A percentile compares a stretch with the other conserved stretches of the same genome.
Conservation (phyloP, 2,113 vertebrate genomes). For the Psettodes erumei region DNA sequence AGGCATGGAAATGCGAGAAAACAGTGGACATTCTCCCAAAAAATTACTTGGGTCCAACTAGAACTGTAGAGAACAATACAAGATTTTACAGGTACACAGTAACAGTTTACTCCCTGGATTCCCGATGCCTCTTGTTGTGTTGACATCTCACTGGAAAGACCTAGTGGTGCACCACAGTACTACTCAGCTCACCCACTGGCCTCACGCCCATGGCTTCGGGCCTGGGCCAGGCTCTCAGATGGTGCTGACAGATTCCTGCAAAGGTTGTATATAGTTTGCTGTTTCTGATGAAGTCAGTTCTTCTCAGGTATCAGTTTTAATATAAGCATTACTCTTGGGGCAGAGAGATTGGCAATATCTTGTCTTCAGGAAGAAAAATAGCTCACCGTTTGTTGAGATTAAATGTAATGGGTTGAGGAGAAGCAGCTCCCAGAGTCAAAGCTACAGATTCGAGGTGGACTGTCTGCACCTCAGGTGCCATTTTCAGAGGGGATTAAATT, state of each 20-base stretch:
- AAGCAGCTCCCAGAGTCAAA: conserved; percentile 46
- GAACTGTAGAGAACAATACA: conserved; percentile 11
- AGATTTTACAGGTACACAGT: conserved; percentile 1
- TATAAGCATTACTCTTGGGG: conserved; percentile 59
- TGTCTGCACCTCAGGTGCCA: conserved; percentile 32
- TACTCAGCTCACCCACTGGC: conserved; percentile 38
- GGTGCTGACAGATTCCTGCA: conserved; percentile 34
- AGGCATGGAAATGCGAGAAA: conserved; percentile 8
- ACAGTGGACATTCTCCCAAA: conserved; percentile 8
- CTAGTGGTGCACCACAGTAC: conserved; percentile 20
- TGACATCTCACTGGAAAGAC: conserved; percentile 39
- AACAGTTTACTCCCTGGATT: background rate
- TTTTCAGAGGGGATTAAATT: conserved; percentile 58
- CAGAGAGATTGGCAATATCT: conserved; percentile 69
- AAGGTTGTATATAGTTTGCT: conserved; percentile 57
- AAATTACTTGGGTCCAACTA: conserved; percentile 5
- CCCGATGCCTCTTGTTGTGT: conserved; percentile 45
- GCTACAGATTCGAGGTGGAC: conserved; percentile 51
- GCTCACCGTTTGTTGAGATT: conserved; percentile 68
- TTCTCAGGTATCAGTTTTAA: conserved; percentile 65
- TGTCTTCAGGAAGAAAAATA: conserved; percentile 69
- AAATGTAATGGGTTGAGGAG: conserved; percentile 63
- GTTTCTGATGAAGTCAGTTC: conserved; percentile 62
- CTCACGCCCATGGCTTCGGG: background rate
- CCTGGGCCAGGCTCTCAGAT: conserved; percentile 33